phyloP scores from a whole-genome alignment of 2,797 vertebrate genomes.

The Lindbergichthys nudifrons region DNA sequence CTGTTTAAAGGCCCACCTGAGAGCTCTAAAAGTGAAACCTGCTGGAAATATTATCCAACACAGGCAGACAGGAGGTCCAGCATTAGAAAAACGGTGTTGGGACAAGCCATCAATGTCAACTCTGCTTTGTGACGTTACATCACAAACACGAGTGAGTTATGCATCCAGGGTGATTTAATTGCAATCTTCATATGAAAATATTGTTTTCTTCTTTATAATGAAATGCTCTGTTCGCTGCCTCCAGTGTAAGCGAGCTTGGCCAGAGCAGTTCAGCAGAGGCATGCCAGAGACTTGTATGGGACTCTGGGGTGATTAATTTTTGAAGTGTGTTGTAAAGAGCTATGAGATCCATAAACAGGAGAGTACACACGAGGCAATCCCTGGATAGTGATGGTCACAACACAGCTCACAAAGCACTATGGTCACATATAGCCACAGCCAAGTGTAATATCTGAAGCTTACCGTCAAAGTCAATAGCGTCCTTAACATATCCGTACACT shows the following conservation, averaged over 20 bases:
- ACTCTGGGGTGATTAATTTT: constrained; percentile 82
- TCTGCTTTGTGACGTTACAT: constrained; percentile 51
- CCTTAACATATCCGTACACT: constrained; percentile 43
- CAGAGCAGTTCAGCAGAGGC: constrained; percentile 71
- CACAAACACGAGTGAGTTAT: constrained; percentile 51
- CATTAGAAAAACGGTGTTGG: constrained; percentile 77
- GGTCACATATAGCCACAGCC: constrained; percentile 57
- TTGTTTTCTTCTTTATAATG: constrained; percentile 22
- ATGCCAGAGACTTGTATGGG: constrained; percentile 70
- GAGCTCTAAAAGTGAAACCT: constrained; percentile 88
- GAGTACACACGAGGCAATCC: constrained; percentile 74
- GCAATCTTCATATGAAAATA: constrained; percentile 59
- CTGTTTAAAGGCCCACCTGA: constrained; percentile 89
- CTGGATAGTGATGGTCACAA: constrained; percentile 63
- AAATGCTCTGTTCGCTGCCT: constrained; percentile 40
- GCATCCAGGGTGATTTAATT: constrained; percentile 52
- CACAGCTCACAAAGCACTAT: constrained; percentile 65
- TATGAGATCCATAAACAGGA: constrained; percentile 81
- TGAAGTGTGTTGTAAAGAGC: constrained; percentile 83
- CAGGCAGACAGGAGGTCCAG: constrained; percentile 71
- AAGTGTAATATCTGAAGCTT: constrained; percentile 31
- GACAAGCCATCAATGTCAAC: constrained; percentile 77
- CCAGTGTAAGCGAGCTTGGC: constrained; percentile 44
- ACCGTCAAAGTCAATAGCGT: constrained; percentile 49
- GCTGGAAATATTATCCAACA: constrained; percentile 87